Evolutionary conservation across 2,797 vertebrate species (phyloP).

Genomic region (Typhlichthys subterraneus): DNA sequence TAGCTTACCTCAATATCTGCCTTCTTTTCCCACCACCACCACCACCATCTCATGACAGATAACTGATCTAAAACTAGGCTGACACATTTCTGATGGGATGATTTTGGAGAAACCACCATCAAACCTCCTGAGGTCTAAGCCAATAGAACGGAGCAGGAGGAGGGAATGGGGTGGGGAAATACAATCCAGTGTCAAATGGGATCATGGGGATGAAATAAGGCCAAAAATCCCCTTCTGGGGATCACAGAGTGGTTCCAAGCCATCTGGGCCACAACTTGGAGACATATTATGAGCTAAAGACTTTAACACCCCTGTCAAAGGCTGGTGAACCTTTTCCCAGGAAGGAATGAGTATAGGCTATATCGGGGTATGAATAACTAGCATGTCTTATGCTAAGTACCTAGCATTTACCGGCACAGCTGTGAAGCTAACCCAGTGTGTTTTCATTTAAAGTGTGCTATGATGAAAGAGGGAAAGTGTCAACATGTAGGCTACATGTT

Average conservation of each 20-base stretch:
- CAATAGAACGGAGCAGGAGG: constrained; percentile 29
- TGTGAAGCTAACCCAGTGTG: constrained; percentile 45
- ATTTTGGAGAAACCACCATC: constrained; percentile 62
- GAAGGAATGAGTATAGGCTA: constrained; percentile 16
- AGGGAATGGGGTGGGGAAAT: constrained; percentile 37
- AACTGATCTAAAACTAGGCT: constrained; percentile 59
- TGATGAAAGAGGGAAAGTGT: constrained; percentile 45
- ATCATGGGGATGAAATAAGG: constrained; percentile 30
- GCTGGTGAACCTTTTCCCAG: constrained; percentile 13
- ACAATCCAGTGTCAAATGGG: constrained; percentile 65
- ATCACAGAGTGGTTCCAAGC: constrained; percentile 25
- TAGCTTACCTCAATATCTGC: constrained; percentile 55
- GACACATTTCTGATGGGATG: constrained; percentile 70
- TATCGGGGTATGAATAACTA: constrained; percentile 28
- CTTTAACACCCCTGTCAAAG: constrained; percentile 27
- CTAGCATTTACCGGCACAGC: constrained; percentile 24
- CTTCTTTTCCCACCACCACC: constrained; percentile 3
- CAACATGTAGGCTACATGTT: constrained; percentile 40
- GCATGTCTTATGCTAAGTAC: constrained; percentile 12
- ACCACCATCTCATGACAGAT: constrained; percentile 40
- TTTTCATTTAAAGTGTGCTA: constrained; percentile 30
- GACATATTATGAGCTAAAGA: constrained; percentile 33
- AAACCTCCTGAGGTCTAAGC: constrained; percentile 49
- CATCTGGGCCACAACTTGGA: constrained; percentile 19
- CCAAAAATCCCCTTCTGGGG: background rate